Percentiles rank a stretch among this genome's conserved stretches.
Evolutionary conservation across 2,888 invertebrate species (phyloP).

Genomic region (Caenorhabditis becei): DNA sequence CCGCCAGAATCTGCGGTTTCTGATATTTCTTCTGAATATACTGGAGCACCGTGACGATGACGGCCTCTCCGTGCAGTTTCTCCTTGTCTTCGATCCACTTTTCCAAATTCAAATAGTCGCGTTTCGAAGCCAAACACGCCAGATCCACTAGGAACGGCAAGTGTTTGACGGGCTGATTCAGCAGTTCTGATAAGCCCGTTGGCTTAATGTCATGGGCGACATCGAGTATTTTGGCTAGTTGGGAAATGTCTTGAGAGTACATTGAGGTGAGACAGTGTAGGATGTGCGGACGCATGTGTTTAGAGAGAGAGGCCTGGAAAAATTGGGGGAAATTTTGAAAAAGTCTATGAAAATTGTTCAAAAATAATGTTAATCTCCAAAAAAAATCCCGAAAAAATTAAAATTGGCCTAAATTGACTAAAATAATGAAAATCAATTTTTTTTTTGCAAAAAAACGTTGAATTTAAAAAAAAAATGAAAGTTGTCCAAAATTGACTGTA

Average conservation of each 20-base stretch:
- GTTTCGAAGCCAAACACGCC: constrained; percentile 95
- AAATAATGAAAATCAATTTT: too few species aligned
- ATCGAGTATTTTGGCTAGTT: constrained; percentile 94
- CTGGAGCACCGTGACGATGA: constrained; percentile 68
- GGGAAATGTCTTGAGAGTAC: constrained; percentile 88
- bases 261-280: constrained; percentile 96
- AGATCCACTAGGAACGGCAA: constrained; percentile 96
- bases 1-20: constrained; percentile 23
- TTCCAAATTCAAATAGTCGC: constrained; percentile 97
- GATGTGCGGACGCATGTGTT: constrained; percentile 89
- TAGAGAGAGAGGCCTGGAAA: constrained; percentile 75
- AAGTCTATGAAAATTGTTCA: too few species aligned
- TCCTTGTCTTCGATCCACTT: constrained; percentile 99
- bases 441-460: too few species aligned
- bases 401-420: too few species aligned
- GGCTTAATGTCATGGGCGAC: constrained; percentile 79
- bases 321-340: neutral
- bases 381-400: too few species aligned
- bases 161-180: constrained; percentile 89
- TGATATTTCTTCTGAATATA: constrained; percentile 63
- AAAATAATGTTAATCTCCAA: too few species aligned
- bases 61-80: constrained; percentile 88
- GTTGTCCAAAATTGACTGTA: too few species aligned
- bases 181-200: constrained; percentile 89
- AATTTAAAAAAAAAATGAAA: too few species aligned